Evolutionary conservation across 2,797 vertebrate species (phyloP), one percentile per base, ranked within the genome.

Genomic region (Toxotes lorentzi): DNA sequence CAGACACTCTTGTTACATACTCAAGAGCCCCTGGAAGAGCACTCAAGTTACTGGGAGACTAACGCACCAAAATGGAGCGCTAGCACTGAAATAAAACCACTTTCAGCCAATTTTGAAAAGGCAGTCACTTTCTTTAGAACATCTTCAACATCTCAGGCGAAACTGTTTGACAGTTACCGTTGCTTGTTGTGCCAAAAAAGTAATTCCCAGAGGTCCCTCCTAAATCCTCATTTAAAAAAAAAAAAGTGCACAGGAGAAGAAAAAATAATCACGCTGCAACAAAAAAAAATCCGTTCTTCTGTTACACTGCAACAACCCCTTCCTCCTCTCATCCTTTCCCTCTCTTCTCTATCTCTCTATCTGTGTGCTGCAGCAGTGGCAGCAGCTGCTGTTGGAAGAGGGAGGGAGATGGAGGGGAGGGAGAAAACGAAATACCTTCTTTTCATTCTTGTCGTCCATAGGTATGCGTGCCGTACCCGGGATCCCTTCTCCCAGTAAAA

Each of bases 401-500:
- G 77, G 87, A 76, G 84, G 76, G 84, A 86, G 84, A 40, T 67
- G 62, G 73, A 82, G 66, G 63, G 81, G 80, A 71, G 83, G 73
- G 85, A 82, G 68, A 84, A 87, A 88, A 90, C 86, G 61, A 92
- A 95, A 95, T 98, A 99, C 98, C 98, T 98, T 98, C 94, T 96
- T 95, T 95, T 99, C 97, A 89, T 95, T 97, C 94, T 97, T 98
- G 91, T 97, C 96, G 89, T 98, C 98, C 95, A 97, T 96, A 94
- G 96, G 96, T 95, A 97, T 95, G 90, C 96, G 97, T 83, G 96
- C 93, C 70, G 98, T 94, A 85, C 96, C 93, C 75, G 98, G 97
- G 94, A 99, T 98, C 84, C 97, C 97, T 97, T 99, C 98, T 92
- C 98, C 98, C 91, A 99, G 95, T 92, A 99, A 96, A 95, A 99